phyloP scores from a whole-genome alignment of 2,113 vertebrate genomes.

The Thalassoma bifasciatum region DNA sequence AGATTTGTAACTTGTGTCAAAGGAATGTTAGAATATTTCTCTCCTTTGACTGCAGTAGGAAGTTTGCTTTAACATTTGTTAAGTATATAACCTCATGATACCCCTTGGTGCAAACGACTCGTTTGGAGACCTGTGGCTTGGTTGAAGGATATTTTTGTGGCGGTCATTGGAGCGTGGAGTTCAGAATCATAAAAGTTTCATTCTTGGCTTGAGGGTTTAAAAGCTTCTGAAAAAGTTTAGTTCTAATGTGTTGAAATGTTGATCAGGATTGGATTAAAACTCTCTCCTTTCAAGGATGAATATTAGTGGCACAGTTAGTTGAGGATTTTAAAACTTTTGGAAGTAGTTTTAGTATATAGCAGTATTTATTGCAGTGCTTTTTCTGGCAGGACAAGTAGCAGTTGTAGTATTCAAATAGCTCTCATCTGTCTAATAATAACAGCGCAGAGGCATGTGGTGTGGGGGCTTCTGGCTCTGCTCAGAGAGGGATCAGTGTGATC shows the following conservation, averaged over 20 bases:
- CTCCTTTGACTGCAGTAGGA: too few relatives aligned
- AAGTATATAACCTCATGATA: too few relatives aligned
- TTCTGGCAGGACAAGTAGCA: constrained; percentile 23
- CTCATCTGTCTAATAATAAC: constrained; percentile 37
- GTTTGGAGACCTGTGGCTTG: too few relatives aligned
- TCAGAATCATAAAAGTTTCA: neutral
- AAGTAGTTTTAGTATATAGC: neutral
- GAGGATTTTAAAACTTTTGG: neutral
- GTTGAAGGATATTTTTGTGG: too few relatives aligned
- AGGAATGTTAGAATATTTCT: too few relatives aligned
- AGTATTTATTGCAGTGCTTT: constrained; percentile 9
- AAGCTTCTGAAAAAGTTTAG: neutral
- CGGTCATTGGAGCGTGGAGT: neutral
- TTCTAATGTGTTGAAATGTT: neutral
- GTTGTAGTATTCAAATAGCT: constrained; percentile 9
- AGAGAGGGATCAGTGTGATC: constrained; percentile 45
- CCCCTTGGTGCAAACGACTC: too few relatives aligned
- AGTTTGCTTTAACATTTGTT: too few relatives aligned
- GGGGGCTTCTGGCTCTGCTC: constrained; percentile 20
- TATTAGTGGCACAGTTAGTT: neutral
- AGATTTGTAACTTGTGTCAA: too few relatives aligned
- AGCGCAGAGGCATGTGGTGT: constrained; percentile 27
- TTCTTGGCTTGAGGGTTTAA: neutral
- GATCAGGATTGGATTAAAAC: neutral
- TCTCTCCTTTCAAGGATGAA: neutral